phyloP scores from a whole-genome alignment of 2,888 invertebrate species.

The Ligdia adustata region DNA sequence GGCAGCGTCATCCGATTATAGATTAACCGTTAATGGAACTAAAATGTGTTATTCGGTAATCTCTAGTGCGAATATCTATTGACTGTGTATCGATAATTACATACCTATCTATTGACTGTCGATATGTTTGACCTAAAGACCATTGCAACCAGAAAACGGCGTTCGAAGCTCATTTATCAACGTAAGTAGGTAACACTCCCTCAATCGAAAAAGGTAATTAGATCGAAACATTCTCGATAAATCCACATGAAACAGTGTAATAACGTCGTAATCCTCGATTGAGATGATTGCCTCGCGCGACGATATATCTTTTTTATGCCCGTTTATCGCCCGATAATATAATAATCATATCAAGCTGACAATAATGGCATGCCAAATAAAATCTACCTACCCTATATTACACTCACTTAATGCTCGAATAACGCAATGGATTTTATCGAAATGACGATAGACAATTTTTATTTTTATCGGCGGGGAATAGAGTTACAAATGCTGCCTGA shows the following conservation, averaged over 20 bases:
- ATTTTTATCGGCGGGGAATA: constrained; percentile 23
- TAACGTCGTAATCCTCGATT: constrained; percentile 69
- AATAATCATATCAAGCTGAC: constrained; percentile 81
- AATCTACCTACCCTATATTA: constrained; percentile 77
- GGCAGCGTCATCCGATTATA: constrained; percentile 30
- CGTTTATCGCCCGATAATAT: constrained; percentile 82
- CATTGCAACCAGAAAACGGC: too few relatives aligned
- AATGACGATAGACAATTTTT: constrained; percentile 20
- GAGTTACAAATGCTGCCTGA: constrained; percentile 39
- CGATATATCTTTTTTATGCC: constrained; percentile 79
- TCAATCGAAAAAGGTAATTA: constrained; percentile 49
- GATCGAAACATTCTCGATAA: constrained; percentile 65
- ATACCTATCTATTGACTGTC: constrained; percentile 15
- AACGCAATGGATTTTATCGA: constrained; percentile 45
- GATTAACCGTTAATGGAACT: constrained; percentile 37
- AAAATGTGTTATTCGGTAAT: constrained; percentile 31
- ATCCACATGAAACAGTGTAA: constrained; percentile 73
- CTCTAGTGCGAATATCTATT: constrained; percentile 14
- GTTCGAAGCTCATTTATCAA: constrained; percentile 37
- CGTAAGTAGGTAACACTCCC: constrained; percentile 34
- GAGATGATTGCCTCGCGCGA: constrained; percentile 71
- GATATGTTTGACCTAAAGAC: too few relatives aligned
- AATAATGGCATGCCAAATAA: constrained; percentile 82
- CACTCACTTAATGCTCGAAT: constrained; percentile 49
- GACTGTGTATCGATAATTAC: constrained; percentile 1